These are phyloP conservation scores for Cephalopholis sonnerati DNA, from an alignment of 2,113 vertebrate genomes.

Conservation along the genomic window DNA sequence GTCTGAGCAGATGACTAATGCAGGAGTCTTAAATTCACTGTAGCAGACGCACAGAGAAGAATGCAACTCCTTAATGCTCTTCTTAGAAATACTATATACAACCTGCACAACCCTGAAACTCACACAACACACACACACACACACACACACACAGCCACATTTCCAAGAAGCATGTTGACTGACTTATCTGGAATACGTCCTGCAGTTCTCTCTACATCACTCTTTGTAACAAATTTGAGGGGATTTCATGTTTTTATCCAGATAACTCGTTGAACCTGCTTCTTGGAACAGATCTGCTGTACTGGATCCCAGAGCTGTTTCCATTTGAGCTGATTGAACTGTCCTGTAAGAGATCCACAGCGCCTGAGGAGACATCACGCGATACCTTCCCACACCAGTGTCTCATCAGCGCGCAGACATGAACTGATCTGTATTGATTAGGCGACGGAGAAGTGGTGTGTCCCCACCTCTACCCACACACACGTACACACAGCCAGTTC, in stretches of 20 bases:
- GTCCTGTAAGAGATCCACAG: constrained; percentile 23
- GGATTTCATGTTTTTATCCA: constrained; percentile 28
- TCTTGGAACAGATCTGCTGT: constrained; percentile 26
- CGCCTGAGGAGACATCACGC: constrained; percentile 35
- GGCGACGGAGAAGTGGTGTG: constrained; percentile 8
- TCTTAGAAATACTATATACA: no score
- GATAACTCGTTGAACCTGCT: constrained; percentile 18
- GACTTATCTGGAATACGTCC: constrained; percentile 1
- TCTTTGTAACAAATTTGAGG: not conserved
- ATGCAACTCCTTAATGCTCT: not conserved
- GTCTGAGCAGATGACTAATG: constrained; percentile 38
- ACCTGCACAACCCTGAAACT: no score
- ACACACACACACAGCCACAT: not conserved
- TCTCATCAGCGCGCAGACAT: constrained; percentile 49
- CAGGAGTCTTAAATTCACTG: not conserved
- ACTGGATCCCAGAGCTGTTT: constrained; percentile 24
- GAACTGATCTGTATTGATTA: constrained; percentile 46
- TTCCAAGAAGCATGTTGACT: constrained; percentile 17
- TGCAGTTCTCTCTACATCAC: not conserved
- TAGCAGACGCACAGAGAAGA: constrained; percentile 16
- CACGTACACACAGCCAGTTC: not conserved
- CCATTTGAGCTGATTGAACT: constrained; percentile 28
- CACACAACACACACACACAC: no score
- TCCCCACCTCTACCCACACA: constrained; percentile 15
- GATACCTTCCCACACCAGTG: constrained; percentile 47